Evolutionary conservation across 1,140 invertebrate species (phyloP), one percentile per base, ranked within the genome.

Genomic region (Ylistrum balloti): DNA sequence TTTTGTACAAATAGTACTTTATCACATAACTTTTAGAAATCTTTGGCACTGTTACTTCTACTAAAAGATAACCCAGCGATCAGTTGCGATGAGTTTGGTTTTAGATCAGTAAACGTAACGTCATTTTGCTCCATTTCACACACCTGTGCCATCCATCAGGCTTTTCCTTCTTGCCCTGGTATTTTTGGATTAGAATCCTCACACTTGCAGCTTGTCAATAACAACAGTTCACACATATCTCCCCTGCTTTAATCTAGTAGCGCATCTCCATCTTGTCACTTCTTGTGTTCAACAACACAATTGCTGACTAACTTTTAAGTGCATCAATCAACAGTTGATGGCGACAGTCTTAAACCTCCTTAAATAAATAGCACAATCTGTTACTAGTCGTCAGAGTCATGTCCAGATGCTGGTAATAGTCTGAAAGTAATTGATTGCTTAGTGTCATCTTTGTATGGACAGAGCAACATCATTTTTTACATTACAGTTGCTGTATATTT

Each of bases 101-200:
- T 48, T 48, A 17, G 11, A 74, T 74, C 56, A 28, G 22, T 74
- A 17, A 0, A 20, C 56, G 56, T 74, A 74, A 74, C 56, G 56
- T 74, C 56, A 28, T 74, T 28, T 74, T 74, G 22, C 56, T 17
- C 56, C n/a, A 74, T 74, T 74, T 74, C n/a, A 1, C 56, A 74
- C 56, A 74, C 56, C 56, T 74, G 56, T 74, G n/a, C 22, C 5
- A 74, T 74, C 56, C n/a, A 74, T 74, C 56, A 74, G 56, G n/a
- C 5, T 0, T 9, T 74, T 74, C 28, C 11, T 28, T n/a, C n/a
- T 28, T n/a, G 5, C 22, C 2, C 56, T n/a, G 7, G 22, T 5
- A 7, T 28, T 74, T 28, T n/a, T 7, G 56, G 22, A 74, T 28
- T 74, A 74, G 22, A 28, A 28, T 74, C 56, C 56, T n/a, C 56